Percentiles rank a stretch among this genome's conserved stretches.
Evolutionary conservation across 2,797 vertebrate species (phyloP).

Genomic region (Petrocephalus sullivani): DNA sequence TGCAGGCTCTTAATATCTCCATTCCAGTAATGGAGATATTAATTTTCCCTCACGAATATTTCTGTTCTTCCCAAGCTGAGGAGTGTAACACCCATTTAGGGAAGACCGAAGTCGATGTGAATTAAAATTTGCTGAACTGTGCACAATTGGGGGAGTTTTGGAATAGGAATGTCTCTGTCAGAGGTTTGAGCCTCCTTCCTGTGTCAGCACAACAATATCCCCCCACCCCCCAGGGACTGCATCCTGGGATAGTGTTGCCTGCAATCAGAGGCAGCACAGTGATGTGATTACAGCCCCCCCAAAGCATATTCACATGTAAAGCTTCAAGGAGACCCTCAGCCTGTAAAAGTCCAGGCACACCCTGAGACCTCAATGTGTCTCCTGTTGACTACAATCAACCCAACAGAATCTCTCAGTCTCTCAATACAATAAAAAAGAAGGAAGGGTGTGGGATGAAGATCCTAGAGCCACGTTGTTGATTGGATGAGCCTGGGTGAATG

Average conservation of each 20-base stretch:
- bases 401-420: neutral
- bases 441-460: neutral
- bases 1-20: neutral
- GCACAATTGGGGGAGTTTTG: neutral
- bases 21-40: neutral
- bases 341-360: neutral
- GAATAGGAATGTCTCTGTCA: neutral
- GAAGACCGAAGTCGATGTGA: neutral
- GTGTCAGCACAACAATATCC: neutral
- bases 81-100: neutral
- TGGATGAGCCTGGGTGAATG: neutral
- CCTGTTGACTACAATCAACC: neutral
- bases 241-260: neutral
- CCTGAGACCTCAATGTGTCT: neutral
- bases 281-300: too few relatives aligned
- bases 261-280: neutral
- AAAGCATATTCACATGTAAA: neutral
- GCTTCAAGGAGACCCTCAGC: neutral
- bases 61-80: neutral
- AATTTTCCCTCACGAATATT: neutral
- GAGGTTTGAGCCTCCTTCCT: neutral
- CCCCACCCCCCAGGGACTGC: neutral
- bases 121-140: neutral
- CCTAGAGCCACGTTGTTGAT: neutral
- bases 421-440: neutral